Evolutionary conservation across 1,140 invertebrate genomes (phyloP), one percentile per base, ranked within the genome.

Genomic region (Hylaeus volcanicus): DNA sequence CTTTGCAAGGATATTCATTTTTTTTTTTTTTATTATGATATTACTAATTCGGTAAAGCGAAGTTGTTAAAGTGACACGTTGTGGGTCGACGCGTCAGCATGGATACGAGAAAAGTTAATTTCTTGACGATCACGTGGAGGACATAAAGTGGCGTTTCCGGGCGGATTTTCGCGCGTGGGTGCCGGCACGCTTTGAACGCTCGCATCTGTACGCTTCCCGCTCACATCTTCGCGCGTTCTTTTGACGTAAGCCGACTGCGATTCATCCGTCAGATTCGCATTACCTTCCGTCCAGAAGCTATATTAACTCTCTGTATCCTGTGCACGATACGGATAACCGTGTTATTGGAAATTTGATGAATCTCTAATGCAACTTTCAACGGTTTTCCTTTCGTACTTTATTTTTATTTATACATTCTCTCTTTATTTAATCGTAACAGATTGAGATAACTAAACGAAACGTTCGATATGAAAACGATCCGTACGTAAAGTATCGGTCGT

Each of bases 131-230:
- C 76, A 86, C 65, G 76, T 61, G 56, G 56, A 68, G 51, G 26
- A 63, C 73, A 74, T 86, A 86, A 86, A 86, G 69, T 69, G 68
- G 5, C 64, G 41, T 53, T 83, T 86, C 77, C 84, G 77, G 81
- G 80, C 66, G 60, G 56, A 58, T 76, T 81, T 86, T 86, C 69
- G 73, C 76, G 73, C 73, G 81, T 86, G 60, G 81, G 69, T 55
- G 74, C 55, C 76, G 84, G 76, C 41, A 55, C 14, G 12, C 76
- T 86, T 86, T 86, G 81, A 86, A 64, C 45, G 51, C 12, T 63
- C 15, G 60, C 73, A 37, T 69, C 45, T 69, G 43, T 63, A 37
- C 53, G 15, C 43, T 66, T 79, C 26, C 51, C 37, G 15, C 71
- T 53, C 1, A 48, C 43, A 14, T 77, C 56, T 74, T 66, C 45